These are phyloP conservation scores for Amblyjoppa fuscipennis DNA, from an alignment of 2,888 invertebrate genomes.

Conservation along the genomic window DNA sequence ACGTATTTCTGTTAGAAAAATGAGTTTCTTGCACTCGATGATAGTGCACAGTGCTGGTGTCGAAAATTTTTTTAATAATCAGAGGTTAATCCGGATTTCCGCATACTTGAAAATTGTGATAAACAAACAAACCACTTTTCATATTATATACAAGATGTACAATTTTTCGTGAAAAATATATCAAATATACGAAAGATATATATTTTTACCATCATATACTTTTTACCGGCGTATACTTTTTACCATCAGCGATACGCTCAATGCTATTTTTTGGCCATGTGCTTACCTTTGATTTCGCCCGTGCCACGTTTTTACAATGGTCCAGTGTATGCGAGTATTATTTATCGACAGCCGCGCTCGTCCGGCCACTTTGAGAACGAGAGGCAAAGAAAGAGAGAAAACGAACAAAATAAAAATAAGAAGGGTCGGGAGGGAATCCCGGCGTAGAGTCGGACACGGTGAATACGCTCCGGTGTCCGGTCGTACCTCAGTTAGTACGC, in stretches of 20 bases:
- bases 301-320: not conserved
- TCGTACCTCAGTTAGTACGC: constrained; percentile 75
- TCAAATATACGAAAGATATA: no score
- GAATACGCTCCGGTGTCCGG: constrained; percentile 72
- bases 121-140: no score
- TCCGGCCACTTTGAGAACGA: constrained; percentile 45
- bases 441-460: constrained; percentile 72
- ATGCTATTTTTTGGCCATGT: not conserved
- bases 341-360: constrained; percentile 63
- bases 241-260: not conserved
- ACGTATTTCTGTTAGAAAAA: no score
- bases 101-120: no score
- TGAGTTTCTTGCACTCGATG: no score
- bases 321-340: constrained; percentile 52
- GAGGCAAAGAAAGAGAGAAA: constrained; percentile 17
- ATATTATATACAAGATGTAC: no score
- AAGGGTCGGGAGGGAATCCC: constrained; percentile 32
- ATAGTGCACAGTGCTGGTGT: no score
- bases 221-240: no score
- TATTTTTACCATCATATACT: no score
- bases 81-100: no score
- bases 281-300: not conserved
- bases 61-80: no score
- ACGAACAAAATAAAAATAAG: constrained; percentile 56
- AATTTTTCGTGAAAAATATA: no score